Evolutionary conservation across 2,797 vertebrate genomes (phyloP).

Genomic region (Anguilla megastoma): DNA sequence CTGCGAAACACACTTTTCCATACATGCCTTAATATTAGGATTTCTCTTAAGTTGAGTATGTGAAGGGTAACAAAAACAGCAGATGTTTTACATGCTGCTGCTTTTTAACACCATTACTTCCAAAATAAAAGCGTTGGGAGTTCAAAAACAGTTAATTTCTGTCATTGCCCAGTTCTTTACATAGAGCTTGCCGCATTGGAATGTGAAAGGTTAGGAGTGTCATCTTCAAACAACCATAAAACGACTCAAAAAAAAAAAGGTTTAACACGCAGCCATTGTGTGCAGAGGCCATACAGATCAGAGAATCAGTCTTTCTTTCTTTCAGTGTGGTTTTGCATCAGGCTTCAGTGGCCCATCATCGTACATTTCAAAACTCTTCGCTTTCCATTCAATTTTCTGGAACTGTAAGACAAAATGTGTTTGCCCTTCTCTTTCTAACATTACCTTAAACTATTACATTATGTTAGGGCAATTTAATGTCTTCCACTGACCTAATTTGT

Average conservation of each 20-base stretch:
- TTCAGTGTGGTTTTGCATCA: neutral
- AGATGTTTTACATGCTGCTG: neutral
- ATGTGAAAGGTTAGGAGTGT: neutral
- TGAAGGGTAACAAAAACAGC: neutral
- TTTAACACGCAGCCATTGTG: neutral
- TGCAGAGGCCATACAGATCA: neutral
- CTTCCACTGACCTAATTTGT: constrained; percentile 46
- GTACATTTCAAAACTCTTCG: neutral
- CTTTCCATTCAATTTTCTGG: neutral
- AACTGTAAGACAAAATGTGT: constrained; percentile 21
- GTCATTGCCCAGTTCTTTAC: neutral
- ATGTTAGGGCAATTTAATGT: constrained; percentile 43
- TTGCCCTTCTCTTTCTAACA: neutral
- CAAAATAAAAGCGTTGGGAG: constrained; percentile 33
- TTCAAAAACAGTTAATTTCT: constrained; percentile 30
- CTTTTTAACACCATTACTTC: neutral
- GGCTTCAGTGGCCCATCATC: neutral
- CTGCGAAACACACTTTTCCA: neutral
- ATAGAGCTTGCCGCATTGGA: neutral
- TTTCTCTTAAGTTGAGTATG: neutral
- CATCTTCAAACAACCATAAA: neutral
- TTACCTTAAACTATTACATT: constrained; percentile 46
- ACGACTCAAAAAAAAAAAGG: neutral
- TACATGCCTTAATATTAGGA: neutral
- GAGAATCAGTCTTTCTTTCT: neutral